Base-by-base conservation (phyloP, 2,888 invertebrate species). In the Euproctis similis region DNA sequence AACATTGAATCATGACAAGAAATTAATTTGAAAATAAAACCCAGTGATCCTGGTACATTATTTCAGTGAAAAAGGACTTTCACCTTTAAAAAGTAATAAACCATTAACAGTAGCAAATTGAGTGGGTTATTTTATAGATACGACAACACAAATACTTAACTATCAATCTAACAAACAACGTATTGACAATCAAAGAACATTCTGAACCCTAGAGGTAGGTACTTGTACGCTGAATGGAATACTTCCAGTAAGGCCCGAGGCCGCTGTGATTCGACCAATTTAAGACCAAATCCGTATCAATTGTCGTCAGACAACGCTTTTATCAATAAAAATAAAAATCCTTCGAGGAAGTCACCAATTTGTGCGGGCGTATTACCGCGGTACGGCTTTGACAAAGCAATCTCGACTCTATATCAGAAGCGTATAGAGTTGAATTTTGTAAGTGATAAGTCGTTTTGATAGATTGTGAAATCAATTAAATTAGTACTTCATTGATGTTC, bases 241-340 rank as follows among this genome's bases (percentile, higher is more conserved):
- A 40, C 46, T 42, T n/a, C n/a, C n/a, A 41, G 49, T 45, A 46
- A 40, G 38, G 35, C 42, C 36, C 44, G 53, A 56, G 53, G 51
- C 52, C 45, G 45, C 49, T 37, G 56, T 65, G 63, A 63, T 68
- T 65, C 64, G 59, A 49, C 61, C 71, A 74, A 77, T 74, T 71
- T 69, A 69, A 57, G 65, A 66, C 62, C 62, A 77, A 77, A 78
- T 75, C 76, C 68, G 69, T 61, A 70, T 64, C 75, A 76, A 78
- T 80, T 78, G 77, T 71, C 59, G 65, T 59, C 61, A 53, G 59
- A 59, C n/a, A 63, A 63, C 67, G 72, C 65, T 72, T 72, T 78
- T 77, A 70, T 77, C 78, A 81, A 80, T 78, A 76, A 78, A 78
- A 77, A 80, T 76, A 80, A 75, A 80, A 78, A 75, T 75, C 67